These are phyloP conservation scores for Drosophila lacertosa DNA, from an alignment of 1,140 invertebrate genomes.

Conservation along the genomic window DNA sequence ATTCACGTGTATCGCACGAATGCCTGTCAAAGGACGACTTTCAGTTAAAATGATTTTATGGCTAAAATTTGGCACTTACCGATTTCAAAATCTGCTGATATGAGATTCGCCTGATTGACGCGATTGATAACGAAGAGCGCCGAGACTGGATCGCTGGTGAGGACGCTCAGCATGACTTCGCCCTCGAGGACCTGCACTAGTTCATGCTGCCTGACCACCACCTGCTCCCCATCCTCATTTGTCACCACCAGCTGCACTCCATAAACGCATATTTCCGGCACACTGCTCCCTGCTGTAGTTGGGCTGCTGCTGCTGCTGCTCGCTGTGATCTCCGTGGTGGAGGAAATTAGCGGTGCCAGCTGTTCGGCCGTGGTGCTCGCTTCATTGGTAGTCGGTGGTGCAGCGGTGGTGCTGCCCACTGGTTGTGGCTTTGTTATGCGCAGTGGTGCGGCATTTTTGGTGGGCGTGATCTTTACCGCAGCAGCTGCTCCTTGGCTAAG, in stretches of 20 bases:
- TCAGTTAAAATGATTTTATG: neutral
- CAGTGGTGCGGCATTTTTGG: constrained; percentile 52
- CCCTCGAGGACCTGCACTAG: constrained; percentile 74
- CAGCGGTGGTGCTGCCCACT: constrained; percentile 25
- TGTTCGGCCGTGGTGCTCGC: constrained; percentile 32
- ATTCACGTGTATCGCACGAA: constrained; percentile 68
- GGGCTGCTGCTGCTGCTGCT: constrained; percentile 26
- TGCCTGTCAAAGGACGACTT: constrained; percentile 34
- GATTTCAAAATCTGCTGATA: constrained; percentile 79
- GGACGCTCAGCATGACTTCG: constrained; percentile 71
- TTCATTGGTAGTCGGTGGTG: constrained; percentile 37
- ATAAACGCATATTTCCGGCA: constrained; percentile 73
- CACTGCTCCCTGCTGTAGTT: constrained; percentile 39
- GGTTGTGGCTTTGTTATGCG: constrained; percentile 73
- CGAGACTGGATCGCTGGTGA: constrained; percentile 73
- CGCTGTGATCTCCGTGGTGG: constrained; percentile 50
- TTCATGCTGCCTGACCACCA: constrained; percentile 58
- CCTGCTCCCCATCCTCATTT: constrained; percentile 50
- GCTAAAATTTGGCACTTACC: constrained; percentile 58
- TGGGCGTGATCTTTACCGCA: constrained; percentile 24
- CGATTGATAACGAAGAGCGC: constrained; percentile 79
- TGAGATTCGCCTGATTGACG: constrained; percentile 72
- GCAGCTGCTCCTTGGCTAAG: constrained; percentile 25
- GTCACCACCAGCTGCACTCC: constrained; percentile 55
- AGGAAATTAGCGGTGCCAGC: constrained; percentile 55